A percentile compares a stretch with the other conserved stretches of the same genome.
These are phyloP conservation scores for Nephrotoma appendiculata DNA, from an alignment of 2,888 invertebrate species.

Conservation along the genomic window DNA sequence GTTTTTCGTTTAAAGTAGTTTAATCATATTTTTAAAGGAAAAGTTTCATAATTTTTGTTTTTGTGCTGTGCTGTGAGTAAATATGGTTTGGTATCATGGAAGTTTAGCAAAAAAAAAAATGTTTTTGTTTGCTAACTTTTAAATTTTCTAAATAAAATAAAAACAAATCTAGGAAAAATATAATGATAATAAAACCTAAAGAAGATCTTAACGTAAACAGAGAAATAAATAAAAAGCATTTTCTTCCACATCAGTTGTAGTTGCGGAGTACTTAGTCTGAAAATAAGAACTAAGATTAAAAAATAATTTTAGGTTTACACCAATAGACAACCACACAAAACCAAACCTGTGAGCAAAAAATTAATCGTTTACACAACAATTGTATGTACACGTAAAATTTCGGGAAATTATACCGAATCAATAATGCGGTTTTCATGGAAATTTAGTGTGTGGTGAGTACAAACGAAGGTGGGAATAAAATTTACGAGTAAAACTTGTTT, in stretches of 20 bases:
- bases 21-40: background rate
- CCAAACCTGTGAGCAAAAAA: too few species aligned
- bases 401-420: too few species aligned
- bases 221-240: background rate
- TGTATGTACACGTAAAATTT: too few species aligned
- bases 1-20: background rate
- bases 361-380: too few species aligned
- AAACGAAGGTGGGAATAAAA: too few species aligned
- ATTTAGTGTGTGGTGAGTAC: too few species aligned
- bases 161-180: background rate
- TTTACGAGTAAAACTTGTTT: too few species aligned
- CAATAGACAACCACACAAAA: too few species aligned
- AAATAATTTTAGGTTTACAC: too few species aligned
- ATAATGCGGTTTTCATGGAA: too few species aligned
- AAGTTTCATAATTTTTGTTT: background rate
- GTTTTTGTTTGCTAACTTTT: background rate
- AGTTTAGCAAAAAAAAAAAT: background rate
- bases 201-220: background rate
- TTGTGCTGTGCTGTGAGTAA: background rate
- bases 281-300: too few species aligned
- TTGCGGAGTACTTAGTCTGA: background rate
- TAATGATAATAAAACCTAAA: background rate
- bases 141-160: background rate
- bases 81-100: background rate
- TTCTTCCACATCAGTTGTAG: background rate